These are phyloP conservation scores for Dryobates pubescens DNA, from an alignment of 2,797 vertebrate species.

Conservation along the genomic window DNA sequence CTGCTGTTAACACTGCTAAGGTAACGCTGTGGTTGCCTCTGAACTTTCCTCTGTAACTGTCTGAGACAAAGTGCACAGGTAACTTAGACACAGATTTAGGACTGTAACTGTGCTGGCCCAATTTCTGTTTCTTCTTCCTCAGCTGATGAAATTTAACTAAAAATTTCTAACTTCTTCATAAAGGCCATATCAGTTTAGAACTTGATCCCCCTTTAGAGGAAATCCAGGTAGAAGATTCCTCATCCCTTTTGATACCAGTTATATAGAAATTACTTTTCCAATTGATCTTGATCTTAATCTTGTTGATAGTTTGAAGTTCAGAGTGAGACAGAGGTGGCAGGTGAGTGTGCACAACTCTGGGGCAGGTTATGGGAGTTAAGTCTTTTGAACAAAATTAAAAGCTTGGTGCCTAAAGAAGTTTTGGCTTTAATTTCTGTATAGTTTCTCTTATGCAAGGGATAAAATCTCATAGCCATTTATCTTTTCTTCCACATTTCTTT, in stretches of 20 bases:
- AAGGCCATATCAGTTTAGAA: neutral
- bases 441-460: neutral
- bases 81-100: neutral
- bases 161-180: neutral
- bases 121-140: neutral
- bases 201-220: neutral
- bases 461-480: neutral
- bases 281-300: neutral
- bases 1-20: conserved; percentile 93
- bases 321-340: neutral
- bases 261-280: neutral
- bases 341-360: neutral
- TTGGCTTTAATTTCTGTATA: neutral
- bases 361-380: neutral
- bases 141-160: neutral
- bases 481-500: neutral
- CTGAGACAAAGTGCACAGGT: neutral
- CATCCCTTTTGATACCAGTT: neutral
- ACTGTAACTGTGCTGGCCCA: neutral
- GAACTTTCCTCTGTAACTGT: neutral
- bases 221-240: neutral
- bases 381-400: neutral
- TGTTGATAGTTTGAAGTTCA: neutral
- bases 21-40: conserved; percentile 68
- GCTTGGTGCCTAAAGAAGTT: neutral